Conservation (phyloP, 2,888 invertebrate genomes). For the Chrysina gloriosa region DNA sequence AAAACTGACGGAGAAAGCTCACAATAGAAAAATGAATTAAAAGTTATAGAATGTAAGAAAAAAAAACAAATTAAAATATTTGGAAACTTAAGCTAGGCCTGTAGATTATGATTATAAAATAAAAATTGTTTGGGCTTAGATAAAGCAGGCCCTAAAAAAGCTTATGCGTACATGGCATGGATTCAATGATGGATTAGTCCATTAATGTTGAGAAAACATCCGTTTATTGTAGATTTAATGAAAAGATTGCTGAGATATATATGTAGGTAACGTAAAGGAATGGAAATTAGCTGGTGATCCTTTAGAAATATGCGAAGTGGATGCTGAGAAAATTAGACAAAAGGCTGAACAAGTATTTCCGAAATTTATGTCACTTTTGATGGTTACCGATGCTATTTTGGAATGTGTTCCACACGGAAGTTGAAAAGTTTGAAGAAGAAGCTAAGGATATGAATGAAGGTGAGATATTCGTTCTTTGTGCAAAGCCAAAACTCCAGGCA, state of each 20-base stretch:
- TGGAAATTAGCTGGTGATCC: slow-evolving; percentile 77
- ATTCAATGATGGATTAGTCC: slow-evolving; percentile 73
- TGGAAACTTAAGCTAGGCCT: slow-evolving; percentile 74
- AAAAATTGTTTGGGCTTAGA: slow-evolving; percentile 75
- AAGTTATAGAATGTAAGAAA: slow-evolving; percentile 69
- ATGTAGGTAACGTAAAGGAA: slow-evolving; percentile 80
- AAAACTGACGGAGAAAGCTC: slow-evolving; percentile 72
- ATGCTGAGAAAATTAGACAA: slow-evolving; percentile 77
- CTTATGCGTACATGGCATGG: slow-evolving; percentile 77
- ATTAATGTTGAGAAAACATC: slow-evolving; percentile 84
- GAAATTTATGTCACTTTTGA: slow-evolving; percentile 74
- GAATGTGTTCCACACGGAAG: slow-evolving; percentile 77
- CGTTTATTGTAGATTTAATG: slow-evolving; percentile 81
- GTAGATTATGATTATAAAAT: slow-evolving; percentile 76
- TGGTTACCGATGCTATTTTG: slow-evolving; percentile 74
- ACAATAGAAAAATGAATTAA: slow-evolving; percentile 66
- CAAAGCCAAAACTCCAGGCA: slow-evolving; percentile 68
- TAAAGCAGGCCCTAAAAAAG: slow-evolving; percentile 78
- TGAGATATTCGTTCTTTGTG: slow-evolving; percentile 72
- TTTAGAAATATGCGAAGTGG: slow-evolving; percentile 72
- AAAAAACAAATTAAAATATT: slow-evolving; percentile 70
- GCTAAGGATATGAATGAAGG: slow-evolving; percentile 73
- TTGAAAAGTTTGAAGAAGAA: slow-evolving; percentile 74
- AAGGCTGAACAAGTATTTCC: slow-evolving; percentile 74
- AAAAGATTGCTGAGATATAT: slow-evolving; percentile 81